Evolutionary conservation across 2,888 invertebrate species (phyloP), one percentile per base, ranked within the genome.

Genomic region (Trichopria drosophilae): DNA sequence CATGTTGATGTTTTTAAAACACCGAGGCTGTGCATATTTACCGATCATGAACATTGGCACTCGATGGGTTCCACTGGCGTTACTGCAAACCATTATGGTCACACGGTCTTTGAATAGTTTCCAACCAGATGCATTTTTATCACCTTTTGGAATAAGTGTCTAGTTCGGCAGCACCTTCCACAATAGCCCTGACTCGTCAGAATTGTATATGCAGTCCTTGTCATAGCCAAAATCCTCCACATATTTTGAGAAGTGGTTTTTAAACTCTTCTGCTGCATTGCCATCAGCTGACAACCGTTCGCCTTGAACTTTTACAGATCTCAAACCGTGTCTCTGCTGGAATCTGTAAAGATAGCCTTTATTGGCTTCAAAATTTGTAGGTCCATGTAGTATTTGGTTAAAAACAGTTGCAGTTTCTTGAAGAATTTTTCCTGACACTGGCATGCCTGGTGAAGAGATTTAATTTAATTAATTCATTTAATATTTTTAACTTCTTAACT

Each of bases 1-100:
- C 31, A 20, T 28, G 28, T 41, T 24, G 32, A 39, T 41, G 36
- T 41, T 48, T n/a, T 22, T 41, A 15, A 48, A 48, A 35, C 48
- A 35, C 15, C 28, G 26, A 23, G 35, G 48, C 6, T 28, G 18
- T 41, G 35, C 28, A 2, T 19, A 41, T 37, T 48, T 34, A 28
- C 41, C 41, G 36, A 41, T 48, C 2, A 41, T n/a, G 5, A 48
- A 23, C 9, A 41, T 22, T 13, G 35, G 23, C 16, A 48, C 12
- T n/a, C 35, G 40, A 28, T 40, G 28, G 2, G 24, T 48, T 4
- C 48, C 35, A n/a, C n/a, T 23, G 29, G 41, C 48, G 26, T 34
- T 41, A 10, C 35, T 31, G 24, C 48, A 48, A 26, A 24, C 32
- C 13, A 46, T 16, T 3, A 39, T 39, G 16, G 37, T 10, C 29